Base-by-base conservation (phyloP, 2,888 invertebrate species). In the Spodoptera littoralis region DNA sequence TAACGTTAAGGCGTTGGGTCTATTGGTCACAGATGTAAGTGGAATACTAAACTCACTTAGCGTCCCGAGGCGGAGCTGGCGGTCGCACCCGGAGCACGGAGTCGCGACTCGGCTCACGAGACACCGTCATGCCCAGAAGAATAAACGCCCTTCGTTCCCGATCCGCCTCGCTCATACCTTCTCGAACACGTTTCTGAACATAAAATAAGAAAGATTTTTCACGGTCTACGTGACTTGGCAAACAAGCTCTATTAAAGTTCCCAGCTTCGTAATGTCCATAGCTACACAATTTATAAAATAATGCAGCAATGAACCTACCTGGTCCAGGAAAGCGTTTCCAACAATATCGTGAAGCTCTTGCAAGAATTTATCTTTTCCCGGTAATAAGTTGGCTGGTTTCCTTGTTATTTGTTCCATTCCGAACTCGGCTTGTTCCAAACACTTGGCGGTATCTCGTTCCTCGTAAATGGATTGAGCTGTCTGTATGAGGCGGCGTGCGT, bases 131-230 rank as follows among this genome's bases (percentile, higher is more conserved):
- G 11, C 94, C 94, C 51, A 94, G 85, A 22, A 94, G 87, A 68
- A 92, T 87, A 72, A 90, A 92, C 44, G 94, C 93, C 70, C 93
- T 85, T 70, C 88, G 91, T 77, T 94, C 94, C 36, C 91, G 90
- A 74, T 92, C 92, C 11, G 88, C 88, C 76, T 92, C 92, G 56
- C 89, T 92, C 91, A 91, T 92, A 60, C 80, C 78, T 51, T 84
- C 80, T 55, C 84, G 85, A 47, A 92, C 89, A 75, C 92, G 90
- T 88, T 91, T 92, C 92, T 92, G 79, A 66, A 76, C 82, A 82
- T 75, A 83, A 79, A 77, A 77, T 76, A 76, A 67, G 74, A 69
- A 65, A 70, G 58, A 77, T 80, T 69, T 75, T 75, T 75, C 67
- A 77, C 61, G 54, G 59, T 64, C 50, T 71, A 81, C 80, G 84